These are phyloP conservation scores for Eurypyga helias DNA, from an alignment of 2,113 vertebrate genomes.

Conservation along the genomic window DNA sequence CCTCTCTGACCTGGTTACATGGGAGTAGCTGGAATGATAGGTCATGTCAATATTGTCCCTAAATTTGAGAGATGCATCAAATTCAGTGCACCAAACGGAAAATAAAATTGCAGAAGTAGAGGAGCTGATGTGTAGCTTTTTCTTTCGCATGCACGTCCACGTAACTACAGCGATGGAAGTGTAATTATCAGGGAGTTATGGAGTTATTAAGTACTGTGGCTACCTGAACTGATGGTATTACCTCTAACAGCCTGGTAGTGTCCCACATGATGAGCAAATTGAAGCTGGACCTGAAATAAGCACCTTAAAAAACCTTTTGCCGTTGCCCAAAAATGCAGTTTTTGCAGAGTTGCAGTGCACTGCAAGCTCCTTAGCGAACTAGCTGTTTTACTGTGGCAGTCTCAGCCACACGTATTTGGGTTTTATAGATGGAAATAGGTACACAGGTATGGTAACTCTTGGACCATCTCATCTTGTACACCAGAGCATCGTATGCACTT, in stretches of 20 bases:
- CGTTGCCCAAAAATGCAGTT: too few species aligned
- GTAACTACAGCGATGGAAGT: not conserved
- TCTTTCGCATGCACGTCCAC: not conserved
- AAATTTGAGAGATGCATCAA: not conserved
- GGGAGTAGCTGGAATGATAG: not conserved
- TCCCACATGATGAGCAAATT: not conserved
- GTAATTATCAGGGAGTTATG: not conserved
- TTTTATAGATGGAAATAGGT: not conserved
- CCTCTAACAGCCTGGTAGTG: not conserved
- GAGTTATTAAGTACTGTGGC: not conserved
- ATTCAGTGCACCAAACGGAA: not conserved
- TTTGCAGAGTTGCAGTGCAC: too few species aligned
- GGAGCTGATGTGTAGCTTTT: not conserved
- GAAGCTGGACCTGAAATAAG: not conserved
- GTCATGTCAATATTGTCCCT: not conserved
- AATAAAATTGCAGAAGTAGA: not conserved
- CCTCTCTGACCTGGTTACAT: not conserved
- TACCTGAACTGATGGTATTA: not conserved
- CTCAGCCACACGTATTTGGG: not conserved
- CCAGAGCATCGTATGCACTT: not conserved
- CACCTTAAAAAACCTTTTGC: not conserved
- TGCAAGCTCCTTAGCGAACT: not conserved
- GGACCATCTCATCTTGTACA: not conserved
- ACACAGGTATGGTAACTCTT: not conserved
- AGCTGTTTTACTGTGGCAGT: not conserved